Evolutionary conservation across 2,797 vertebrate genomes (phyloP), one percentile per base, ranked within the genome.

Genomic region (Aulostomus chinensis): DNA sequence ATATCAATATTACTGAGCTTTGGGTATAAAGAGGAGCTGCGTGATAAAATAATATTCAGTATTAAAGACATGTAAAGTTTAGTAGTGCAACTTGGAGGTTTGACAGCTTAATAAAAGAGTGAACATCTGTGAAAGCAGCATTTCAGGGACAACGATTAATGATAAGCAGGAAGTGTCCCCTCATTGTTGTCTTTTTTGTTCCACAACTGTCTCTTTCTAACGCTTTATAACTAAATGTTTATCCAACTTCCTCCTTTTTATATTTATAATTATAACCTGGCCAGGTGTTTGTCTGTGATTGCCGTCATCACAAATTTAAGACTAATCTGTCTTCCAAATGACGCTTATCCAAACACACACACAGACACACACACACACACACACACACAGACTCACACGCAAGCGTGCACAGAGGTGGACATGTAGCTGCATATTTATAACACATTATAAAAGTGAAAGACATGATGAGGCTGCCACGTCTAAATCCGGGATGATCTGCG

Each of bases 401-500:
- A 39, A 35, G 34, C 39, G 37, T 45, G 26, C 14, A 41, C 24
- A 20, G 4, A 24, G 18, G 32, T 46, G 41, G 64, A 53, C 78
- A 77, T 84, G 85, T 56, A 64, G 73, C 73, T 79, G 86, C 86
- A 91, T 89, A 87, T 84, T 85, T 74, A 82, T 83, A 38, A 59
- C 38, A 70, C 58, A 84, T 87, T 88, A 85, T 34, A 60, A 42
- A 28, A 49, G 49, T 58, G 52, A 45, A 59, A 54, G 42, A 36
- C 50, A 59, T 22, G 66, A 83, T 62, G 55, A 67, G 68, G 36
- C 74, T 60, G 65, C 75, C 76, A 71, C 62, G 31, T 69, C 40
- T 58, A 37, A 76, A 73, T 68, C 58, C 55, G n/a, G 15, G 28
- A 43, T 47, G 50, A 72, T 68, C 66, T 68, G 38, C 43, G 33